phyloP scores from a whole-genome alignment of 2,888 invertebrate species.

The Cantharis nigra region DNA sequence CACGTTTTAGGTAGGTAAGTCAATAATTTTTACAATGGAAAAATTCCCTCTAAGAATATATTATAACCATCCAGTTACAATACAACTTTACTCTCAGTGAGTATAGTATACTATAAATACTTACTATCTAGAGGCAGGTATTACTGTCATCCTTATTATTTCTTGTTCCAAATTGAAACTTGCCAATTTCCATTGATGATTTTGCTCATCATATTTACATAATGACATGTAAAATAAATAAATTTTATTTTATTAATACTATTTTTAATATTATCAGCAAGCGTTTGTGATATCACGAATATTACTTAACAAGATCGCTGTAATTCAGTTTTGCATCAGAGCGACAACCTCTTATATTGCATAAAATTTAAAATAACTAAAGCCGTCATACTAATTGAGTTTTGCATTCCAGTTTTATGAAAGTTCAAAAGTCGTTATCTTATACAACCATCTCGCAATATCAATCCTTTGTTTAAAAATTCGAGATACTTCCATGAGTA shows the following conservation, averaged over 20 bases:
- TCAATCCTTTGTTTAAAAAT: neutral
- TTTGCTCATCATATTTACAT: too few species aligned
- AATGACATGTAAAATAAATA: too few species aligned
- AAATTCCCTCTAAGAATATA: neutral
- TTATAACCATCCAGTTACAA: neutral
- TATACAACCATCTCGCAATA: neutral
- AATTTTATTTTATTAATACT: too few species aligned
- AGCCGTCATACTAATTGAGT: neutral
- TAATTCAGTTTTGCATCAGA: neutral
- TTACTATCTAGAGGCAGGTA: neutral
- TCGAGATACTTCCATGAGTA: neutral
- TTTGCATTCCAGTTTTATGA: neutral
- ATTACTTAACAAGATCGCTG: too few species aligned
- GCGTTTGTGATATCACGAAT: too few species aligned
- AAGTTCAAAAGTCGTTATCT: neutral
- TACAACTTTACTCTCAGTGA: neutral
- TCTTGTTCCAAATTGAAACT: neutral
- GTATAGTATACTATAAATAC: neutral
- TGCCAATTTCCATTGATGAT: neutral
- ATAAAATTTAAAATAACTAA: neutral
- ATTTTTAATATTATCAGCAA: too few species aligned
- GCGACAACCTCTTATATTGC: neutral
- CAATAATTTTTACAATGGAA: neutral
- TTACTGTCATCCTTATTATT: neutral
- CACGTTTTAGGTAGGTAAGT: neutral